Percentiles rank a stretch among this genome's conserved stretches.
phyloP scores from a whole-genome alignment of 2,888 invertebrate genomes.

The Lutraria lutraria region DNA sequence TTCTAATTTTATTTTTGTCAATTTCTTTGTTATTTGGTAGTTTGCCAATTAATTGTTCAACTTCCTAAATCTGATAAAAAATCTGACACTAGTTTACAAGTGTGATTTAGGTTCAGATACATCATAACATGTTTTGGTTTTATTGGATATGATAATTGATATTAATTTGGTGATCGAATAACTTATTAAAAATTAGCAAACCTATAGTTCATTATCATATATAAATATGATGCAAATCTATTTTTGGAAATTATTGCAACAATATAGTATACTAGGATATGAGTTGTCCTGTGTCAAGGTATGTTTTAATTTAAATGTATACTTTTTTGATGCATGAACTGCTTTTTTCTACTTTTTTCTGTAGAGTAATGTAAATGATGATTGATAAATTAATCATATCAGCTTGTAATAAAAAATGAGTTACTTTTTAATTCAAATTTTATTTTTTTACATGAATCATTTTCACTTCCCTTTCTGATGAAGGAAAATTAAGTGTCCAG shows the following conservation, averaged over 20 bases:
- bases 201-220: background rate
- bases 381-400: background rate
- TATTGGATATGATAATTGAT: background rate
- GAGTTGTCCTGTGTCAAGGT: background rate
- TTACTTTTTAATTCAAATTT: no score
- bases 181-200: background rate
- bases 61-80: background rate
- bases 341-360: background rate
- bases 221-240: background rate
- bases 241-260: slow-evolving; percentile 13
- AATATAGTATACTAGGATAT: background rate
- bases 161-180: background rate
- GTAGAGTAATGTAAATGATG: background rate
- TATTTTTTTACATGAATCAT: no score
- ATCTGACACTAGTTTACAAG: background rate
- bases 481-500: no score
- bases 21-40: slow-evolving; percentile 20
- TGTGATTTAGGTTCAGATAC: background rate
- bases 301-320: background rate
- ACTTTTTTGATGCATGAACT: background rate
- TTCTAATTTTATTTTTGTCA: background rate
- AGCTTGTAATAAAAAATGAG: no score
- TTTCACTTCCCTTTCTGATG: no score
- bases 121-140: background rate
- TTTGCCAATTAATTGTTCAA: slow-evolving; percentile 23